Conservation (phyloP, 2,888 invertebrate genomes). For the Lagria hirta region DNA sequence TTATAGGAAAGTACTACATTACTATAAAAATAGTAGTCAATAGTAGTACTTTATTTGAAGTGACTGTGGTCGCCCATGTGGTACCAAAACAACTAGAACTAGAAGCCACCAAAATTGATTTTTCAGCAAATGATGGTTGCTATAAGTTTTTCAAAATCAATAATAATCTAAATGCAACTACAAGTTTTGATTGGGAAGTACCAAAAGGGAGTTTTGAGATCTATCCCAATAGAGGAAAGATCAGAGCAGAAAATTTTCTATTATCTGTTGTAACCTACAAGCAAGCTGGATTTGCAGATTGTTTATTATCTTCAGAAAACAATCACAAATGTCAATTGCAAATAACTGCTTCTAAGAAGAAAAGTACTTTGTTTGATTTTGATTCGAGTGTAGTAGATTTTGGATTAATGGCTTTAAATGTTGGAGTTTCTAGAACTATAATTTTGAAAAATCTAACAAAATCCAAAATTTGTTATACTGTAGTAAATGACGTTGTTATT, state of each 20-base stretch:
- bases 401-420: constrained; percentile 50
- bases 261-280: constrained; percentile 52
- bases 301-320: constrained; percentile 46
- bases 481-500: constrained; percentile 31
- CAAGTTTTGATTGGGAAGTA: constrained; percentile 57
- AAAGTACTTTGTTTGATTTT: too few relatives aligned
- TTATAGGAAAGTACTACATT: constrained; percentile 45
- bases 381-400: constrained; percentile 36
- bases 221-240: constrained; percentile 57
- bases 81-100: constrained; percentile 43
- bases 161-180: constrained; percentile 59
- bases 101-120: constrained; percentile 12
- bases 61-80: constrained; percentile 52
- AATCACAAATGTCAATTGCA: constrained; percentile 39
- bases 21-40: constrained; percentile 53
- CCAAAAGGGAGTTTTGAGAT: constrained; percentile 56
- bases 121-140: constrained; percentile 40
- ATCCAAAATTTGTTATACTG: constrained; percentile 1
- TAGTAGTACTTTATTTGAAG: constrained; percentile 50
- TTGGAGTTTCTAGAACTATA: constrained; percentile 32
- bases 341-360: too few relatives aligned
- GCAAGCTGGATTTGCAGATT: constrained; percentile 41
- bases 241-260: constrained; percentile 58
- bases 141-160: constrained; percentile 57
- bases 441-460: constrained; percentile 33